These are phyloP conservation scores for Nipponacmea schrenckii DNA, from an alignment of 2,888 invertebrate genomes.

Conservation along the genomic window DNA sequence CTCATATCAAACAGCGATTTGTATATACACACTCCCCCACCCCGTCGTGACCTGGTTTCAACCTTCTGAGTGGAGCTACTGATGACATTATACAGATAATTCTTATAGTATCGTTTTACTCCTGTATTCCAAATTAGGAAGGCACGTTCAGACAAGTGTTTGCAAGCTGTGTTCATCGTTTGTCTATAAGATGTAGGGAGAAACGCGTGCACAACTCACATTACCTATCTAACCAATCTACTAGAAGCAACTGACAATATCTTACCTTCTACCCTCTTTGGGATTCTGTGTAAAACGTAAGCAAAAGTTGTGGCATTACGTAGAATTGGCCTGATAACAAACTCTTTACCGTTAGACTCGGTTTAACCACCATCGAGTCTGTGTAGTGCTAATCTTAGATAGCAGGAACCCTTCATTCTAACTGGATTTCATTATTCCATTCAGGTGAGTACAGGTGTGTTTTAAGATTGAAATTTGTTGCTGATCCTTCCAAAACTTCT, in stretches of 20 bases:
- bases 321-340: background rate
- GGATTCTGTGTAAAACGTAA: constrained; percentile 1
- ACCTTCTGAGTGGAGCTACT: background rate
- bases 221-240: constrained; percentile 10
- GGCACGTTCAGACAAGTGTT: constrained; percentile 17
- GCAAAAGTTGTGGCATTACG: background rate
- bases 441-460: too few species aligned
- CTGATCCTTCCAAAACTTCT: too few species aligned
- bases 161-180: background rate
- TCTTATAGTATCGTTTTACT: constrained; percentile 19
- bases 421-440: too few species aligned
- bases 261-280: constrained; percentile 1
- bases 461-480: too few species aligned
- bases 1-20: background rate
- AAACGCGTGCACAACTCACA: background rate
- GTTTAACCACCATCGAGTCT: background rate
- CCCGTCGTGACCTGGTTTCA: background rate
- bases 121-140: constrained; percentile 29
- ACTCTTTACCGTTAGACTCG: background rate
- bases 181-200: background rate
- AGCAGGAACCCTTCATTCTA: too few species aligned
- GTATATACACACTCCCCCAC: background rate
- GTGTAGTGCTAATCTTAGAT: background rate
- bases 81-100: constrained; percentile 3
- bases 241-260: constrained; percentile 1